Evolutionary conservation across 2,888 invertebrate genomes (phyloP).

Genomic region (Platycnemis pennipes): DNA sequence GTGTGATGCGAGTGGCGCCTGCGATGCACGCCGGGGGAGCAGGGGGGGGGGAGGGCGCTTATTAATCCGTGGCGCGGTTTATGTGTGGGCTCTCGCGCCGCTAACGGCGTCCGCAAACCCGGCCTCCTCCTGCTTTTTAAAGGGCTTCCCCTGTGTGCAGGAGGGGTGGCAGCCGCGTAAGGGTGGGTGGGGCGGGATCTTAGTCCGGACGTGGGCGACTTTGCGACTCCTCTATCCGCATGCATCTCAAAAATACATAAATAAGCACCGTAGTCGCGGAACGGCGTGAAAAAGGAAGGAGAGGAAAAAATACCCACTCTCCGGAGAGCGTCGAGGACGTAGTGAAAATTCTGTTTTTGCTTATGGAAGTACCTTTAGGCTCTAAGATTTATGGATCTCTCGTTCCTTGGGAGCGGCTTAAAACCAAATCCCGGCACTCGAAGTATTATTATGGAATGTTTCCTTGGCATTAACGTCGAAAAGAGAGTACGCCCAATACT

Average conservation of each 20-base stretch:
- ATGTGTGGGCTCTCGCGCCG: background rate
- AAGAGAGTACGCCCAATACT: background rate
- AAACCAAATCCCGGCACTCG: slow-evolving; percentile 21
- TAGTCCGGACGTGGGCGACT: background rate
- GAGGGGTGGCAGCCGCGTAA: background rate
- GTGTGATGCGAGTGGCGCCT: background rate
- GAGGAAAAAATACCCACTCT: background rate
- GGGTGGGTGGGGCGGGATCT: background rate
- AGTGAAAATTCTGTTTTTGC: slow-evolving; percentile 34
- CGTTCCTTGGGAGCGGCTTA: background rate
- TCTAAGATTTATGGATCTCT: slow-evolving; percentile 4
- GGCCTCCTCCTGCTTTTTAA: background rate
- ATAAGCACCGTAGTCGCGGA: background rate
- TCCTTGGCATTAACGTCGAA: background rate
- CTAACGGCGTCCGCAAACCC: background rate
- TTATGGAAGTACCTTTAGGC: background rate
- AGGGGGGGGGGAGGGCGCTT: background rate
- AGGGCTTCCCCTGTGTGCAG: background rate
- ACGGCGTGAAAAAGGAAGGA: background rate
- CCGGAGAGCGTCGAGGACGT: background rate
- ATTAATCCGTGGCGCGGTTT: background rate
- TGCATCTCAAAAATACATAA: slow-evolving; percentile 30
- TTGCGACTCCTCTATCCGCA: slow-evolving; percentile 31
- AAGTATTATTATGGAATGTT: background rate
- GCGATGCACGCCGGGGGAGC: background rate